Base-by-base conservation (phyloP, 2,113 vertebrate genomes). In the Phylloscopus whistleri region DNA sequence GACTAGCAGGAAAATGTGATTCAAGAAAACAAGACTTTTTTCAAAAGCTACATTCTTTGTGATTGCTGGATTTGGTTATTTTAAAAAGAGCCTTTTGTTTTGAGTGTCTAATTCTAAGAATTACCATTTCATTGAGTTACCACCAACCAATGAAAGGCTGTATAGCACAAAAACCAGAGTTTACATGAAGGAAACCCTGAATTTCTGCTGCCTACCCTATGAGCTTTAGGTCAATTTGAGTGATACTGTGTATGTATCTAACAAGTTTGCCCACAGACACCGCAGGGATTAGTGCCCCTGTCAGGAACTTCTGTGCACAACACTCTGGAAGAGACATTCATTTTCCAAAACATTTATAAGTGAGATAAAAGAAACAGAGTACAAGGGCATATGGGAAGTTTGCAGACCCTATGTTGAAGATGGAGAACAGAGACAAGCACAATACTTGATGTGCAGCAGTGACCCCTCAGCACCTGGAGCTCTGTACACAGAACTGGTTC, bases 61-160 rank as follows among this genome's bases (percentile, higher is more conserved):
- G 68, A 94, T 94, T 58, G 86, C 86, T 97, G 94, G 83, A 59
- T 89, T 93, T 81, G 49, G 90, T 97, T 96, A 93, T 89, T 97
- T 87, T 18, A 26, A 90, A 95, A 84, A 3, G 2, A 96, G 85
- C 10, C 95, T 68, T 97, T 96, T 95, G 95, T 96, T 95, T 87
- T 60, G 60, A 60, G 67, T 15, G 49, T 68, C 69, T 94, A 63
- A 89, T 95, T 91, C 95, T 90, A 93, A 96, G 93, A 97, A 93
- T 24, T 93, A 53, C 51, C 41, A 58, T 90, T 81, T 89, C 76
- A 92, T 41, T 43, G 48, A 81, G 68, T 86, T 96, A 64, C 95
- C 85, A 94, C 89, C 86, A 93, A 79, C 72, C 76, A 84, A 19
- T 43, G 85, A 77, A 77, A 78, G 22, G 44, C 85, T 72, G 16